Base-by-base conservation (phyloP, 53 echinoderm and acorn worm genomes). In the Crossaster papposus region DNA sequence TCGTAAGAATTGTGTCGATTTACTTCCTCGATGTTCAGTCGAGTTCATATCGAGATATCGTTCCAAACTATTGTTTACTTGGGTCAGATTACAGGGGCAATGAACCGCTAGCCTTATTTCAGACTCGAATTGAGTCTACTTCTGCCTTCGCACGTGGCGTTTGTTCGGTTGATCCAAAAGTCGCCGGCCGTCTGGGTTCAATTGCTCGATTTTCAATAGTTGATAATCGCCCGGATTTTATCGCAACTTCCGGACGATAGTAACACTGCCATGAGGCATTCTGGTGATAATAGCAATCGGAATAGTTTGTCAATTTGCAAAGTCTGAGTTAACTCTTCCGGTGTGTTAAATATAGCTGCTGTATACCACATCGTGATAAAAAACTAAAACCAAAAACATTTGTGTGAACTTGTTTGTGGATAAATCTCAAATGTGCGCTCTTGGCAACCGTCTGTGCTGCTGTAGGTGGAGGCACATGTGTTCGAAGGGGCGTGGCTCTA, bases 281-380 rank as follows among this genome's bases (percentile, higher is more conserved):
- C 22, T n/a, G 1, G 28, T 28, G 28, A 30, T 73, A 34, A n/a
- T 70, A 30, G 9, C 13, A 4, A 34, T 28, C 14, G 14, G 11
- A 73, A 73, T 34, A 35, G 74, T 73, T 73, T 73, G 74, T 32
- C 74, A 73, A 73, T 11, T 34, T 68, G 15, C 30, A 73, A 35
- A 20, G 74, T 33, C 74, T 36, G 14, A 35, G 33, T n/a, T 23
- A 13, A 35, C 28, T 68, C 28, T 68, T 68, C 62, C 62, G 62
- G 68, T 24, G 68, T 68, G 68, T 68, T 44, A n/a, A n/a, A n/a
- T n/a, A n/a, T n/a, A n/a, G n/a, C n/a, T n/a, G n/a, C n/a, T n/a
- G n/a, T n/a, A n/a, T n/a, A n/a, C n/a, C n/a, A n/a, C n/a, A n/a
- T n/a, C n/a, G n/a, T n/a, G n/a, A n/a, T n/a, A n/a, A n/a, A n/a